These are phyloP conservation scores for Parnassius mnemosyne DNA, from an alignment of 2,888 invertebrate genomes.

Conservation along the genomic window DNA sequence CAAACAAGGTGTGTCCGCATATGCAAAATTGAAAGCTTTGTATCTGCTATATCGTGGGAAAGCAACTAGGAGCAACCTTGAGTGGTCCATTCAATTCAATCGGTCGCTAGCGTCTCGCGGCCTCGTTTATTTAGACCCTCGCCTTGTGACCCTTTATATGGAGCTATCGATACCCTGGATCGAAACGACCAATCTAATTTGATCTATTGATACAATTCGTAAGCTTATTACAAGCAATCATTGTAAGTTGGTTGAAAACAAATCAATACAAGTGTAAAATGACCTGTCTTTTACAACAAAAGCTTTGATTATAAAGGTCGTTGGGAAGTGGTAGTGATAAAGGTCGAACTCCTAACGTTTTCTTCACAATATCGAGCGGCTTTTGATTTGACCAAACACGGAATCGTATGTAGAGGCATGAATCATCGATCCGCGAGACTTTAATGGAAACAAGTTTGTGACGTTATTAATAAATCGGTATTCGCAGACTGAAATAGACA, in stretches of 20 bases:
- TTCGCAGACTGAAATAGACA: conserved; percentile 18
- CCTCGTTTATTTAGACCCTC: conserved; percentile 37
- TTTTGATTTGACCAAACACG: conserved; percentile 62
- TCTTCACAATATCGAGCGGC: conserved; percentile 39
- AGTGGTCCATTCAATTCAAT: conserved; percentile 30
- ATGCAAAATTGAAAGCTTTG: conserved; percentile 14
- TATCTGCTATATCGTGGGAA: conserved; percentile 30
- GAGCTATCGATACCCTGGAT: conserved; percentile 39
- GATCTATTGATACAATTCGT: conserved; percentile 29
- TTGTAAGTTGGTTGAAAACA: conserved; percentile 3
- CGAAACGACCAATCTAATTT: conserved; percentile 34
- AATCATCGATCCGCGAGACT: conserved; percentile 42
- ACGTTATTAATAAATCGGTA: conserved; percentile 21
- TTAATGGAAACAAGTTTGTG: conserved; percentile 30
- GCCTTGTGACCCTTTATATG: conserved; percentile 59
- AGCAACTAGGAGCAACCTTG: conserved; percentile 28
- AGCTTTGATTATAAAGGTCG: conserved; percentile 23
- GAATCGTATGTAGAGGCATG: conserved; percentile 41
- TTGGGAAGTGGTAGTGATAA: conserved; percentile 29
- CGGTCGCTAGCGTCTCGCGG: conserved; percentile 24
- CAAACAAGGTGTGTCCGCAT: conserved; percentile 24
- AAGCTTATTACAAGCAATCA: conserved; percentile 29
- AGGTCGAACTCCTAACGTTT: conserved; percentile 47
- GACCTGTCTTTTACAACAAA: conserved; percentile 31
- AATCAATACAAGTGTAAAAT: conserved; percentile 27